Evolutionary conservation across 2,113 vertebrate genomes (phyloP), one percentile per base, ranked within the genome.

Genomic region (Hippocampus zosterae): DNA sequence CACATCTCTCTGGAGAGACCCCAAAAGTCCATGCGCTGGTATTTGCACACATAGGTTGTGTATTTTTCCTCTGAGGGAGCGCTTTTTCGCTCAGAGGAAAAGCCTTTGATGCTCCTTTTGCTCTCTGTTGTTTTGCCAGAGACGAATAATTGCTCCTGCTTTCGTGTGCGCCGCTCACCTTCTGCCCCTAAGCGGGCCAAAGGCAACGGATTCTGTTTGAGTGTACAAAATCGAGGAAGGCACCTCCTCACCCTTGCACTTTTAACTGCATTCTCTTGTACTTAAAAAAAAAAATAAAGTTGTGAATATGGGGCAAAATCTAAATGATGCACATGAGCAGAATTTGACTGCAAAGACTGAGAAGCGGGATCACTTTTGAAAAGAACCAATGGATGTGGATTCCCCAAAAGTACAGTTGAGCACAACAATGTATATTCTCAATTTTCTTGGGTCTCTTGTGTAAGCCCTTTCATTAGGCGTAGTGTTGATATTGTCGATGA

Each of bases 41-140:
- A 78, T 88, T 86, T 84, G 81, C 82, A 87, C 80, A 85, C 65
- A 55, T 37, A 25, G 19, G 87, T 86, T 82, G 88, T 83, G 83
- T 57, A 72, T 75, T 84, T 89, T 83, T 85, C 86, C 90, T 91
- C 88, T 69, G 79, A 88, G 88, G 88, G 84, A 88, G 81, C 77
- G 82, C 84, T 74, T 75, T 81, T 84, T 84, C 80, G 87, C 86
- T 87, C 83, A 86, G 77, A 88, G 89, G 84, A 87, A 90, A 88
- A 70, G 23, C 76, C 90, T 93, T 92, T 92, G 91, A 92, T 90
- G 89, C 90, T 91, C 89, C 68, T 86, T 92, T 90, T 89, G 88
- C 91, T 89, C 84, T 91, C 82, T 91, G 91, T 92, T 91, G 90
- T 91, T 92, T 89, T 91, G 91, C 90, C 91, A 90, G 89, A 90